Base-by-base conservation (phyloP, 2,888 invertebrate species). In the Eupithecia insigniata region DNA sequence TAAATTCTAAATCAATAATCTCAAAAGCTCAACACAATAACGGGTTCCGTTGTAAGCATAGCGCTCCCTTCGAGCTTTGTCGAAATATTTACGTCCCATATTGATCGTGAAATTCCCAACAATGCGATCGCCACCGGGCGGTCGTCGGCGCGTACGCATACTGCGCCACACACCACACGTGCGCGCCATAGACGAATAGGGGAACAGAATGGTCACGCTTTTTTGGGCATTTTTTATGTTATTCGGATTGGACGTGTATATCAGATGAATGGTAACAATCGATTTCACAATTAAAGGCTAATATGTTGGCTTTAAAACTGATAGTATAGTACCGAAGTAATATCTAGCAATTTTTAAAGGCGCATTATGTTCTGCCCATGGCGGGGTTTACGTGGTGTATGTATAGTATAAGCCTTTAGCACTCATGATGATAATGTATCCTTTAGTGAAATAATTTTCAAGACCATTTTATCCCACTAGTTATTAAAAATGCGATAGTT, bases 81-180 rank as follows among this genome's bases (percentile, higher is more conserved):
- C 89, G 92, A 92, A 92, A 93, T 92, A 92, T 94, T 93, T 92
- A 93, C 90, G 90, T 88, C 87, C 90, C 87, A 91, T 89, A 93
- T 92, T 92, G 90, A 88, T 92, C 87, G 89, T 90, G 89, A 92
- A 92, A 92, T 92, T 89, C 86, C 88, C 88, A 93, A 94, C 93
- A 93, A 93, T 90, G 89, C 84, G 87, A 85, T 85, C 88, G 84
- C 76, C 80, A 77, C 79, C 82, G 81, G 77, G 80, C 81, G 82
- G 81, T 80, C 78, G 79, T 80, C 78, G 79, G 84, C 82, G 86
- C 87, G 85, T 85, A 78, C 82, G 80, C 82, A 76, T 75, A 69
- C 75, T 69, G 81, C 81, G 82, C 87, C 89, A 91, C 93, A 92
- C 92, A 82, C 87, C 90, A 92, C 93, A 92, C 92, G 93, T 92